phyloP scores from a whole-genome alignment of 2,113 vertebrate genomes.

The Ahaetulla prasina region DNA sequence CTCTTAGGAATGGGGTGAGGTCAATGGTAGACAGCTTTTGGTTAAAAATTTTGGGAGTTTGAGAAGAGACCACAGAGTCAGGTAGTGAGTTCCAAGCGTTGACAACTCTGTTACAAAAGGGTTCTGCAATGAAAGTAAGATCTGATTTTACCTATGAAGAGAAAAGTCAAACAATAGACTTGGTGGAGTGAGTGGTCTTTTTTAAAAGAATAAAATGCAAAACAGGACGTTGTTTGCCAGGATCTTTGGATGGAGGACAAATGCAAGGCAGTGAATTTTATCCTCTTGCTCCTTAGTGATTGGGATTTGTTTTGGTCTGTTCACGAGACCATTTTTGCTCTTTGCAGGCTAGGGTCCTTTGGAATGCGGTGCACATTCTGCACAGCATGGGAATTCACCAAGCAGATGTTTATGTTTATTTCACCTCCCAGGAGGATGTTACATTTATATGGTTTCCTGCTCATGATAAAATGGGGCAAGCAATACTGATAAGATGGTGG shows the following conservation, averaged over 20 bases:
- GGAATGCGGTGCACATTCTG: neutral
- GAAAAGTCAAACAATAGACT: neutral
- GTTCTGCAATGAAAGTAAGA: neutral
- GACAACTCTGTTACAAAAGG: too few species aligned
- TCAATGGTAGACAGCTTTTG: too few species aligned
- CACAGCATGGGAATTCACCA: constrained; percentile 8
- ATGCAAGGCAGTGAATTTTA: neutral
- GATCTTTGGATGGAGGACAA: neutral
- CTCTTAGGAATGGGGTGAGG: too few species aligned
- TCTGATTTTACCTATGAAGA: neutral
- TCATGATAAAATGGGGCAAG: constrained; percentile 32
- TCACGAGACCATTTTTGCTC: neutral
- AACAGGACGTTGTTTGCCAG: neutral
- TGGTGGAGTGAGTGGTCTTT: neutral
- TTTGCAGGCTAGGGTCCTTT: neutral
- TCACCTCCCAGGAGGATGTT: constrained; percentile 46
- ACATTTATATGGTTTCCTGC: constrained; percentile 43
- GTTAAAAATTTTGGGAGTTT: too few species aligned
- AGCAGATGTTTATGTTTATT: constrained; percentile 28
- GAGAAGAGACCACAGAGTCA: too few species aligned
- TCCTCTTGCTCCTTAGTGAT: neutral
- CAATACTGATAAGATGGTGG: rapidly evolving
- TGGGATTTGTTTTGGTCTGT: neutral
- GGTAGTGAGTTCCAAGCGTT: too few species aligned
- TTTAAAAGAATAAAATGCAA: neutral